These are phyloP conservation scores for Limonius californicus DNA, from an alignment of 1,140 invertebrate species.

Conservation along the genomic window DNA sequence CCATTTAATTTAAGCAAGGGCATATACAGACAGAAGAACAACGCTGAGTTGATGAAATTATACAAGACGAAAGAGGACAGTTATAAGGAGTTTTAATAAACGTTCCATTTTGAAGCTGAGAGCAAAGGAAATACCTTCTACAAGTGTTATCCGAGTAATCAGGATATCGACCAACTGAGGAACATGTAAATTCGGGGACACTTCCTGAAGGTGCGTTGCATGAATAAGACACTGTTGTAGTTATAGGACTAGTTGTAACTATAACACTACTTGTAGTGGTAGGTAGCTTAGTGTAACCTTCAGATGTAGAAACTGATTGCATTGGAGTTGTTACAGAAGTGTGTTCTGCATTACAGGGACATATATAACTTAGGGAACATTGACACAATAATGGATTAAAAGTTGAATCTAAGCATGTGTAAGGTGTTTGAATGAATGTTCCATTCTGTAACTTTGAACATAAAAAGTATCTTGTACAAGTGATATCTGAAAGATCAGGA, in stretches of 20 bases:
- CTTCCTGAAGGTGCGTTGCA: too few relatives aligned
- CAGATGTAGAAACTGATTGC: too few relatives aligned
- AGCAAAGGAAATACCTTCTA: too few relatives aligned
- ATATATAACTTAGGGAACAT: too few relatives aligned
- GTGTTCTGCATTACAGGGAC: not conserved
- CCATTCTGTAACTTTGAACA: not conserved
- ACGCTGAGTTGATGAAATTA: not conserved
- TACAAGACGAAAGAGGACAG: too few relatives aligned
- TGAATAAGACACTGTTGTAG: too few relatives aligned
- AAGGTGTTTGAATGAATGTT: not conserved
- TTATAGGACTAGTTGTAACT: too few relatives aligned
- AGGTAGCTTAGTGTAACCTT: too few relatives aligned
- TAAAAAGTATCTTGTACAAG: not conserved
- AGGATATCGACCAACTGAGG: too few relatives aligned
- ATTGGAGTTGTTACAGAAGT: not conserved
- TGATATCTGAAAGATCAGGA: not conserved
- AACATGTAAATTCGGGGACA: too few relatives aligned
- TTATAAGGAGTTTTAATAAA: not conserved
- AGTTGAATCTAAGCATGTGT: not conserved
- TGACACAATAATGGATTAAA: not conserved
- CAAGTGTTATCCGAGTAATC: not conserved
- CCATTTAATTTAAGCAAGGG: too few relatives aligned
- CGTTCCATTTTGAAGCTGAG: not conserved
- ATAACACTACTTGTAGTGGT: too few relatives aligned
- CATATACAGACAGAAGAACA: not conserved